These are phyloP conservation scores for Papilio machaon DNA, from an alignment of 1,140 invertebrate species.

Conservation along the genomic window DNA sequence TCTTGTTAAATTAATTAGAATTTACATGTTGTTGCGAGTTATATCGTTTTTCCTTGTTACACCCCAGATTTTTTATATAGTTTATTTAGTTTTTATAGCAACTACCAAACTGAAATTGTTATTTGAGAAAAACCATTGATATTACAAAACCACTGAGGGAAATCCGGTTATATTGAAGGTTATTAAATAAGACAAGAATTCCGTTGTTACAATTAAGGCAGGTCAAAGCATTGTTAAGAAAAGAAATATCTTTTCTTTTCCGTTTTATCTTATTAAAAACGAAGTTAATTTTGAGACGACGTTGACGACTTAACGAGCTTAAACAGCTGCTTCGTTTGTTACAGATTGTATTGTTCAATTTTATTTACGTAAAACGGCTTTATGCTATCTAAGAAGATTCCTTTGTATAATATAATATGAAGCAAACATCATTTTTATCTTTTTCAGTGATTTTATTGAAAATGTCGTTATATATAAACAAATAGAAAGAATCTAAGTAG, in stretches of 20 bases:
- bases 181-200: not conserved
- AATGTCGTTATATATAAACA: no score
- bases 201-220: constrained; percentile 4
- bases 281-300: constrained; percentile 14
- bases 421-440: not conserved
- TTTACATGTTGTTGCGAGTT: not conserved
- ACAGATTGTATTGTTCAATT: constrained; percentile 10
- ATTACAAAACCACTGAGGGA: not conserved
- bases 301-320: constrained; percentile 3
- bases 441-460: not conserved
- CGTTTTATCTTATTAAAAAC: constrained; percentile 24
- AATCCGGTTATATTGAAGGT: not conserved
- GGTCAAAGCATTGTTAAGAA: not conserved
- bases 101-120: not conserved
- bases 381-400: not conserved
- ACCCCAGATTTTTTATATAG: not conserved
- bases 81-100: not conserved
- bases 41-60: not conserved
- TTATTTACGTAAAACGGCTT: not conserved
- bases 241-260: constrained; percentile 16
- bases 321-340: constrained; percentile 15
- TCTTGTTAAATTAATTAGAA: not conserved
- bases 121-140: not conserved
- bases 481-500: no score
- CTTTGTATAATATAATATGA: not conserved